These are phyloP conservation scores for Dermochelys coriacea DNA, from an alignment of 2,797 vertebrate species.

Conservation along the genomic window DNA sequence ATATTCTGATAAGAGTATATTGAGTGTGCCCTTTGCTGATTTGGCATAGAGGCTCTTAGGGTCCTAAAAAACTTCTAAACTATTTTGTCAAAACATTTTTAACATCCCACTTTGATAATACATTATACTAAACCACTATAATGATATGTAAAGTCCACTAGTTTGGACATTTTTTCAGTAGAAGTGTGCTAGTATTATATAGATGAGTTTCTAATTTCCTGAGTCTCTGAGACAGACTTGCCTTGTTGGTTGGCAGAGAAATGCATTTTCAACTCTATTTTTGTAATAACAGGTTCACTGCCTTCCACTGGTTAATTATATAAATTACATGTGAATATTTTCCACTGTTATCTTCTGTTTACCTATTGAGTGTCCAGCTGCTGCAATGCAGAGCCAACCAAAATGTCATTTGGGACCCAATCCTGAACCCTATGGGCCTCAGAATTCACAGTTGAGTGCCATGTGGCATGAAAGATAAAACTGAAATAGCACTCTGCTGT, in stretches of 20 bases:
- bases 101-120: not conserved
- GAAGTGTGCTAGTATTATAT: not conserved
- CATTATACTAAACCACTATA: not conserved
- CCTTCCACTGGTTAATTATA: not conserved
- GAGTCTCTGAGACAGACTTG: not conserved
- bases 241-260: not conserved
- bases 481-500: not conserved
- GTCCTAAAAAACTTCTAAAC: not conserved
- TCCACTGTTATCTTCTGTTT: not conserved
- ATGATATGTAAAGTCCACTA: not conserved
- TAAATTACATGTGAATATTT: not conserved
- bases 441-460: not conserved
- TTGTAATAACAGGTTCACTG: not conserved
- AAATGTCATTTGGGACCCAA: not conserved
- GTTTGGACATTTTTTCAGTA: not conserved
- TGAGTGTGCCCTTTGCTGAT: not conserved
- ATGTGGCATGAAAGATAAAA: constrained; percentile 14
- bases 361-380: not conserved
- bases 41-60: not conserved
- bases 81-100: not conserved
- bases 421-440: not conserved
- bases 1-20: not conserved
- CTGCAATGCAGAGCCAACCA: not conserved
- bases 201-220: not conserved
- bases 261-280: not conserved